These are phyloP conservation scores for Ochropacha duplaris DNA, from an alignment of 2,888 invertebrate species.

Conservation along the genomic window DNA sequence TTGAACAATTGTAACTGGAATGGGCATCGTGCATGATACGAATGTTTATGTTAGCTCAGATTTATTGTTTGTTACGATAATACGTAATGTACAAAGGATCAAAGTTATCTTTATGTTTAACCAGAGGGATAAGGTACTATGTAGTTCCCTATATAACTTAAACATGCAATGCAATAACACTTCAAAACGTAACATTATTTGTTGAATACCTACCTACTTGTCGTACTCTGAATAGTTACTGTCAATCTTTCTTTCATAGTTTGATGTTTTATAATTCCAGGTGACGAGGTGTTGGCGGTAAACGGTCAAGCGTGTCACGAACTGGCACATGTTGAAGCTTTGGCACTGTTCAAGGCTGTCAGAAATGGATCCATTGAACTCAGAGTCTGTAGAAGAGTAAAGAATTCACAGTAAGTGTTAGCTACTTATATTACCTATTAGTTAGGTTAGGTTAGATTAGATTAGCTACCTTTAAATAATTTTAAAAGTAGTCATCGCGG, in stretches of 20 bases:
- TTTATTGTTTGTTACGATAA: slow-evolving; percentile 26
- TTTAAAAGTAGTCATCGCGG: too few relatives aligned
- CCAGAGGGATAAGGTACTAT: too few relatives aligned
- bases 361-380: slow-evolving; percentile 90
- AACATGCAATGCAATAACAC: too few relatives aligned
- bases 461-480: too few relatives aligned
- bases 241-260: not conserved
- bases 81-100: slow-evolving; percentile 10
- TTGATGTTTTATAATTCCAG: slow-evolving; percentile 61
- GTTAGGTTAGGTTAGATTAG: too few relatives aligned
- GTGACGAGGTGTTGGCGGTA: slow-evolving; percentile 91
- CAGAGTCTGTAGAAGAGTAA: slow-evolving; percentile 86
- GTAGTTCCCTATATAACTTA: too few relatives aligned
- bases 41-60: slow-evolving; percentile 36
- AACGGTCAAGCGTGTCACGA: slow-evolving; percentile 92
- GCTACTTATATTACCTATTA: too few relatives aligned
- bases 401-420: slow-evolving; percentile 68
- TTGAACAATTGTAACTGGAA: slow-evolving; percentile 39
- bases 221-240: not conserved
- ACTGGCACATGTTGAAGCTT: slow-evolving; percentile 90
- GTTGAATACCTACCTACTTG: not conserved
- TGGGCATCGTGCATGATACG: slow-evolving; percentile 32
- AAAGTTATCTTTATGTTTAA: not conserved
- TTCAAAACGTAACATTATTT: not conserved
- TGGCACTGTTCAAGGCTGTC: slow-evolving; percentile 91